Conservation (phyloP, 1,140 invertebrate species). For the Ceratitis capitata region DNA sequence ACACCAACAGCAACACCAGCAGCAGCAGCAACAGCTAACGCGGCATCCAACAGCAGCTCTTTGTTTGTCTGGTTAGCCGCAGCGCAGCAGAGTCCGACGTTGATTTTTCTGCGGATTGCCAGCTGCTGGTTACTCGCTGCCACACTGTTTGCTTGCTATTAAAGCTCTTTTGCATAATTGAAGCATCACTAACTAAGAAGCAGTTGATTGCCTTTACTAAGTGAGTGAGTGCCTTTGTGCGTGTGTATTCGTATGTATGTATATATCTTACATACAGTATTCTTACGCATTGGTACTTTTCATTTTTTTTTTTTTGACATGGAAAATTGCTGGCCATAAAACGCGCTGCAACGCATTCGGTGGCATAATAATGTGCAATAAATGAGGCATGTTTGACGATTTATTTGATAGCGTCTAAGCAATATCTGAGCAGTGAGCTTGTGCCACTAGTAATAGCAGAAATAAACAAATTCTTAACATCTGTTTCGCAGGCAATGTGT, state of each 20-base stretch:
- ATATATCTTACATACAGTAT: not conserved
- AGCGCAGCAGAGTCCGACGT: not conserved
- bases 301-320: not conserved
- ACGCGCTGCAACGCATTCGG: not conserved
- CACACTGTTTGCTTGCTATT: constrained; percentile 45
- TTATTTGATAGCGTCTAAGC: constrained; percentile 57
- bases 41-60: not conserved
- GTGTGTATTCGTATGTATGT: not conserved
- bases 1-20: not conserved
- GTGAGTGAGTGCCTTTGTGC: constrained; percentile 46
- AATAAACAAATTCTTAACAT: not conserved
- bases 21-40: not conserved
- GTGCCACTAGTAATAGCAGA: not conserved
- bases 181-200: constrained; percentile 54
- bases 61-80: not conserved
- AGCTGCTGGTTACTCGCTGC: not conserved
- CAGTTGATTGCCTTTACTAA: constrained; percentile 37
- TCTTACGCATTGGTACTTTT: not conserved
- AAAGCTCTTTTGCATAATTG: constrained; percentile 61
- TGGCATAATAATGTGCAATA: constrained; percentile 62
- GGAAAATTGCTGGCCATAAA: constrained; percentile 8
- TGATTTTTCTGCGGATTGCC: not conserved
- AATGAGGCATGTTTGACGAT: constrained; percentile 64
- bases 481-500: not conserved
- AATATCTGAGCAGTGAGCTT: not conserved